Conservation (phyloP, 2,797 vertebrate species). For the Rhinatrema bivittatum region DNA sequence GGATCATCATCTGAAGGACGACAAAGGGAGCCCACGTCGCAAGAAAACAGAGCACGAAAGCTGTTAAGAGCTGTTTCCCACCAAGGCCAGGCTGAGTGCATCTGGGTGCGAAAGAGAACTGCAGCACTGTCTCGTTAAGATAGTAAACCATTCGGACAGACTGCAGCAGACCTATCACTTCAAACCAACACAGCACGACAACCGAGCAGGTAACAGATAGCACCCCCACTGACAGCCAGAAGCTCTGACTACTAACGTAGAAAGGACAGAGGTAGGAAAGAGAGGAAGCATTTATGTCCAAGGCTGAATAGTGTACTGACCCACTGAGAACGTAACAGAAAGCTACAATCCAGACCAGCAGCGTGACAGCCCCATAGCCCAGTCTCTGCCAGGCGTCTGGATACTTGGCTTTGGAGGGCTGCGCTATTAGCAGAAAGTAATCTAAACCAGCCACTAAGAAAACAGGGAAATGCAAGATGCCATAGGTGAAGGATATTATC, state of each 20-base stretch:
- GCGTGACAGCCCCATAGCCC: constrained; percentile 23
- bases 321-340: constrained; percentile 49
- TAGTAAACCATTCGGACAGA: constrained; percentile 23
- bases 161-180: constrained; percentile 31
- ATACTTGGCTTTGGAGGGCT: constrained; percentile 4
- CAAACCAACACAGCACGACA: constrained; percentile 30
- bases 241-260: constrained; percentile 43
- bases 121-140: constrained; percentile 16
- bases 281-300: constrained; percentile 19
- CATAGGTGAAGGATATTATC: constrained; percentile 51
- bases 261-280: constrained; percentile 48
- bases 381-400: constrained; percentile 19
- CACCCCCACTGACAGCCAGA: constrained; percentile 45
- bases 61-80: constrained; percentile 38
- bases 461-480: constrained; percentile 61
- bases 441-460: constrained; percentile 55
- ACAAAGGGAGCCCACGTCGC: constrained; percentile 69
- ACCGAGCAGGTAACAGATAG: constrained; percentile 11
- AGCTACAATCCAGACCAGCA: constrained; percentile 51
- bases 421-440: constrained; percentile 47
- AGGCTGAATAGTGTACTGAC: constrained; percentile 19
- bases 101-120: constrained; percentile 31
- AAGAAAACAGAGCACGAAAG: constrained; percentile 55
- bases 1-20: constrained; percentile 45
- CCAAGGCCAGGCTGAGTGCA: neutral